These are phyloP conservation scores for Diorhabda elongata DNA, from an alignment of 1,140 invertebrate genomes.

Conservation along the genomic window DNA sequence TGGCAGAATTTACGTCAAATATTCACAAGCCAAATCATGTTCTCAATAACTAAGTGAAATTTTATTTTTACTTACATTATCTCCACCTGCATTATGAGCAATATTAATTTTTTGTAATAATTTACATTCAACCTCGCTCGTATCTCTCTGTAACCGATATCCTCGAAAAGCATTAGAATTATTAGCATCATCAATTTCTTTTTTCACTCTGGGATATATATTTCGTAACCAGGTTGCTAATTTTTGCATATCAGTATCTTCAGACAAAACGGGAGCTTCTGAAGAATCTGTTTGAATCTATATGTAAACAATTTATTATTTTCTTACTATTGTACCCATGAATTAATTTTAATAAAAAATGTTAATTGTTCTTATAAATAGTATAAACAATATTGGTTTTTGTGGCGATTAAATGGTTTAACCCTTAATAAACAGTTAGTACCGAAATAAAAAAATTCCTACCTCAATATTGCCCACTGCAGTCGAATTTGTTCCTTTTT, in stretches of 20 bases:
- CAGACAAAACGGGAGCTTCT: not conserved
- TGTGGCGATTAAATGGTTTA: no score
- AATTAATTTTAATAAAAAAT: no score
- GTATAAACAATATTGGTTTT: no score
- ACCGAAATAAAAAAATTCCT: not conserved
- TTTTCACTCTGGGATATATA: constrained; percentile 38
- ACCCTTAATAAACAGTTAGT: no score
- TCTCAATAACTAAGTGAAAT: not conserved
- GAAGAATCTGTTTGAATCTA: constrained; percentile 34
- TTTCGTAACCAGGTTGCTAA: constrained; percentile 38
- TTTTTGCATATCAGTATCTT: constrained; percentile 38
- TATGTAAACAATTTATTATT: no score
- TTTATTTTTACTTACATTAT: constrained; percentile 16
- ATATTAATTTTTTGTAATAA: constrained; percentile 32
- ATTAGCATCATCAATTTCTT: constrained; percentile 37
- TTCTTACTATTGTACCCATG: no score
- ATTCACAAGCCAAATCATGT: not conserved
- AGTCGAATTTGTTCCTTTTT: constrained; percentile 25
- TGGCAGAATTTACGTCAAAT: not conserved
- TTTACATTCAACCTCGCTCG: constrained; percentile 26
- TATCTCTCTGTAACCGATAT: constrained; percentile 29
- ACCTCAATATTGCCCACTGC: constrained; percentile 20
- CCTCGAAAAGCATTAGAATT: constrained; percentile 35
- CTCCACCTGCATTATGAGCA: constrained; percentile 18
- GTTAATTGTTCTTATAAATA: no score